Percentiles rank a stretch among this genome's conserved stretches.
Conservation (phyloP, 92 coral and sea anemone species). For the Phenganax subtilis region DNA sequence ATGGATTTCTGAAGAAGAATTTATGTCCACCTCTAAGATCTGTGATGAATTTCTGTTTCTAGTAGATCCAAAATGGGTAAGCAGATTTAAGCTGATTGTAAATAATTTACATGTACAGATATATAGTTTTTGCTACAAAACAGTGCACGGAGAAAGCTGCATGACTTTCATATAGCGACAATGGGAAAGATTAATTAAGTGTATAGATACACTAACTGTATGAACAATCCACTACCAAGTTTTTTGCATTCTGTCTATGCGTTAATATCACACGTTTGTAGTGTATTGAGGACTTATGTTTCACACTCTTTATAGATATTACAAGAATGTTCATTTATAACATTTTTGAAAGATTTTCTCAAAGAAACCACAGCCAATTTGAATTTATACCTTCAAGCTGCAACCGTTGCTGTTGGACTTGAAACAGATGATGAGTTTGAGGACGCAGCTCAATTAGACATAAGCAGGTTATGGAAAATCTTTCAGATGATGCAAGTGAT, state of each 20-base stretch:
- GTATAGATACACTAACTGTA: too few species aligned
- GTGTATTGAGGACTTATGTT: too few species aligned
- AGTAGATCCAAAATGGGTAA: background rate
- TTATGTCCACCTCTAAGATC: background rate
- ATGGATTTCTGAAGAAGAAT: background rate
- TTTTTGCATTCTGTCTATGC: too few species aligned
- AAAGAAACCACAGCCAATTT: background rate
- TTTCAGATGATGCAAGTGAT: background rate
- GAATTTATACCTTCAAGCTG: background rate
- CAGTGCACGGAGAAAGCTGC: too few species aligned
- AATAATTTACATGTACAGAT: too few species aligned
- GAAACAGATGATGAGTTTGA: background rate
- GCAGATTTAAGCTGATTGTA: background rate
- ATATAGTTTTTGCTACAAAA: too few species aligned
- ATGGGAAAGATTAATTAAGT: too few species aligned
- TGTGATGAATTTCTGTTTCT: background rate
- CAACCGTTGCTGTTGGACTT: background rate
- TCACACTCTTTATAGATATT: background rate
- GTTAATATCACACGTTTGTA: too few species aligned
- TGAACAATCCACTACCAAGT: too few species aligned
- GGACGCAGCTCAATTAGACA: too few species aligned
- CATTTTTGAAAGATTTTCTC: background rate
- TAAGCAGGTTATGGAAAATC: background rate
- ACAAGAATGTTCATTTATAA: background rate
- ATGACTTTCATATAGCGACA: too few species aligned